phyloP scores from a whole-genome alignment of 1,140 invertebrate genomes.

The Diorhabda carinulata region DNA sequence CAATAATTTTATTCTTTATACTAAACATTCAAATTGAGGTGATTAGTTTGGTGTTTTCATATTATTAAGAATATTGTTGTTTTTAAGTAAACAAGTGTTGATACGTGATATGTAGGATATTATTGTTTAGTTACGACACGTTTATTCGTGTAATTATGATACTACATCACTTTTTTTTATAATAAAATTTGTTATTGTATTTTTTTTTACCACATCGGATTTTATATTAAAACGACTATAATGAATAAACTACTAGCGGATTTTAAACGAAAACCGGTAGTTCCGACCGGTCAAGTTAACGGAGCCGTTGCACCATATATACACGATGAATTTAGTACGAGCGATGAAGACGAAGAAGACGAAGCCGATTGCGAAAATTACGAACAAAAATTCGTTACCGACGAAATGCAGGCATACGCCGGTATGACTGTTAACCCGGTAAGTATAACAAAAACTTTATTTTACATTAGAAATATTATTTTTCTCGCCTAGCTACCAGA shows the following conservation, averaged over 20 bases:
- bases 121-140: no score
- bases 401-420: constrained; percentile 28
- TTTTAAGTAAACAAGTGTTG: no score
- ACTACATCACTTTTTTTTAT: no score
- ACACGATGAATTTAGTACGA: constrained; percentile 20
- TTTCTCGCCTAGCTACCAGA: constrained; percentile 16
- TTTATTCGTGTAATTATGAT: no score
- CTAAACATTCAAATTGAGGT: no score
- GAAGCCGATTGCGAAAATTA: constrained; percentile 12
- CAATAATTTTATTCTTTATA: no score
- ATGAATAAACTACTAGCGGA: constrained; percentile 23
- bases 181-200: neutral
- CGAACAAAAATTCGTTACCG: constrained; percentile 28
- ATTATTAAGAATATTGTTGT: no score
- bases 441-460: neutral
- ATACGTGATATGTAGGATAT: no score
- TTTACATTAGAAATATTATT: neutral
- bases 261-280: constrained; percentile 16
- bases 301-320: constrained; percentile 8
- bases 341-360: constrained; percentile 18
- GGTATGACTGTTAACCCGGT: neutral
- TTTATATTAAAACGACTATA: constrained; percentile 1
- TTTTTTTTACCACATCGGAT: no score
- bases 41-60: no score
- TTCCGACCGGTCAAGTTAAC: constrained; percentile 24